These are phyloP conservation scores for Tachina grossa DNA, from an alignment of 2,888 invertebrate genomes.

Conservation along the genomic window DNA sequence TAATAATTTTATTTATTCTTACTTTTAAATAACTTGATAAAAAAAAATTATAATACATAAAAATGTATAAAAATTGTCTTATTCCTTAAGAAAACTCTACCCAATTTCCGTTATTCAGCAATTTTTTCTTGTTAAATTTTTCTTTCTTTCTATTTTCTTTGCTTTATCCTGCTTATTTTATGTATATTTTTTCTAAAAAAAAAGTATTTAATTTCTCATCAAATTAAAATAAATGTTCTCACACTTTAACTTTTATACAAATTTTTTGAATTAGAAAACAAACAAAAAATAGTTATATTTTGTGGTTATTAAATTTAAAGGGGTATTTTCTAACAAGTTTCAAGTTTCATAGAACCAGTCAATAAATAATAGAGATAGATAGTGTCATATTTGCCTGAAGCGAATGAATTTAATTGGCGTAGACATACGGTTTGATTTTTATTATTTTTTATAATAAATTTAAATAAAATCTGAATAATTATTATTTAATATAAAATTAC, in stretches of 20 bases:
- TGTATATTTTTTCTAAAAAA: slow-evolving; percentile 3
- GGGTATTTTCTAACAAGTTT: not conserved
- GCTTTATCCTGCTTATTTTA: not conserved
- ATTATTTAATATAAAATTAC: not conserved
- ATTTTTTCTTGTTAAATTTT: not conserved
- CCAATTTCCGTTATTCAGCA: not conserved
- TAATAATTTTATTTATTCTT: not conserved
- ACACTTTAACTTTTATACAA: not conserved
- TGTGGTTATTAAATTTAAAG: not conserved
- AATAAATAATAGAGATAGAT: slow-evolving; percentile 51
- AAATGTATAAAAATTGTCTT: not conserved
- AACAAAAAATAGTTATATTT: not conserved
- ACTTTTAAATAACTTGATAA: not conserved
- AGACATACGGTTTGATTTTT: too few relatives aligned
- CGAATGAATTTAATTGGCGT: too few relatives aligned
- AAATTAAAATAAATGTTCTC: slow-evolving; percentile 41
- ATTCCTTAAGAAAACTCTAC: not conserved
- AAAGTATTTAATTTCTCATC: slow-evolving; percentile 53
- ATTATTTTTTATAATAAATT: not conserved
- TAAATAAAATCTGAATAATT: too few relatives aligned
- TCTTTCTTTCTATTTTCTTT: not conserved
- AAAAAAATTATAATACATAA: not conserved
- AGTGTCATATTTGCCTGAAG: not conserved
- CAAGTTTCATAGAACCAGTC: slow-evolving; percentile 34
- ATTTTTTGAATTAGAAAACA: not conserved